Percentiles rank a stretch among this genome's conserved stretches.
These are phyloP conservation scores for Microcebus griseorufus DNA, from an alignment of 2,113 vertebrate genomes.

Conservation along the genomic window DNA sequence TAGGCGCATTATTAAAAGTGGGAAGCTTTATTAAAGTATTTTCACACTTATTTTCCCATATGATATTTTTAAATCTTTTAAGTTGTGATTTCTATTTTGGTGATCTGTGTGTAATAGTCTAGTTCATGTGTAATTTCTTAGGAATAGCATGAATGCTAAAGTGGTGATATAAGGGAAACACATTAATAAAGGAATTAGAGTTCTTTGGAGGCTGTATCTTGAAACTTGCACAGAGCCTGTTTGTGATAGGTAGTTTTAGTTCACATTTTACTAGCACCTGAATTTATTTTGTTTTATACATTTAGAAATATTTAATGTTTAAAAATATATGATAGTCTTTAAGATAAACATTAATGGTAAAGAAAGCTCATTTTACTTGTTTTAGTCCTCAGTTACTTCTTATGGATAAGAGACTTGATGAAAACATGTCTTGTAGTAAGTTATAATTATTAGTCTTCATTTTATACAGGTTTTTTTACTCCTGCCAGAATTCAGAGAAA, in stretches of 20 bases:
- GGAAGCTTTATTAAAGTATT: not conserved
- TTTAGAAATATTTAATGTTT: conserved; percentile 54
- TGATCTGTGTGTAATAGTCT: not conserved
- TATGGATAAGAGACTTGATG: not conserved
- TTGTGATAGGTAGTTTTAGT: conserved; percentile 19
- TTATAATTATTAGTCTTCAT: conserved; percentile 14
- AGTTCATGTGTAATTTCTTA: not conserved
- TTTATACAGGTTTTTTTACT: not conserved
- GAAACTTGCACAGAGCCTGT: not conserved
- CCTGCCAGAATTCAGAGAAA: conserved; percentile 16
- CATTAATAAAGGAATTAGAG: not conserved
- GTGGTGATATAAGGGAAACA: not conserved
- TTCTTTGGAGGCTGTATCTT: not conserved
- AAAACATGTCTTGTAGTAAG: conserved; percentile 1
- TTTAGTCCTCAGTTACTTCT: conserved; percentile 25
- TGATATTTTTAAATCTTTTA: not conserved
- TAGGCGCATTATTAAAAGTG: conserved; percentile 20
- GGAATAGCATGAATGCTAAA: conserved; percentile 36
- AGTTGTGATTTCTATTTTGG: not conserved
- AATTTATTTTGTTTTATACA: conserved; percentile 37
- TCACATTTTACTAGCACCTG: not conserved
- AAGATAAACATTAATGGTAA: not conserved
- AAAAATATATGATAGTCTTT: not conserved
- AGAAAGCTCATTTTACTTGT: conserved; percentile 3
- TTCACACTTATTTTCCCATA: not conserved